Conservation (phyloP, 2,113 vertebrate species). For the Aspidoscelis tigris region DNA sequence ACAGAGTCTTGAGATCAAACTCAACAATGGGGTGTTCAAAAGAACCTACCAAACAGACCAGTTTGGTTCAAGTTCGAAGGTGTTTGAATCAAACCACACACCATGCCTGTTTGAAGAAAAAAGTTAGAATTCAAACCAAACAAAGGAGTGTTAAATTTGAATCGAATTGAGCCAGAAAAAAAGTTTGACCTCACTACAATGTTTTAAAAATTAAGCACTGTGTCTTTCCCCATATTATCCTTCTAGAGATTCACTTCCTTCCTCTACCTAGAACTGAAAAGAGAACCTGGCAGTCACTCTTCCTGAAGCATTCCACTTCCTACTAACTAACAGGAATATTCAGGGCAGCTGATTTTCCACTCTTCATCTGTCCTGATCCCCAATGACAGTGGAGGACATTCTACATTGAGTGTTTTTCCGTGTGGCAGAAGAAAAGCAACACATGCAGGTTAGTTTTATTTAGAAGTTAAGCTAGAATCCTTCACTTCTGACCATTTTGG, state of each 20-base stretch:
- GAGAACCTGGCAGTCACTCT: neutral
- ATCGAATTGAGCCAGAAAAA: too few relatives aligned
- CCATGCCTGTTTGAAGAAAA: too few relatives aligned
- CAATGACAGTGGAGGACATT: neutral
- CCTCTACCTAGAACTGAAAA: neutral
- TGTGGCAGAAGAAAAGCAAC: neutral
- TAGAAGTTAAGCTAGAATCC: neutral
- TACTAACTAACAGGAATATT: neutral
- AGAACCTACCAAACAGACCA: too few relatives aligned
- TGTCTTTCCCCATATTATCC: neutral
- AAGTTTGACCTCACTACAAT: too few relatives aligned
- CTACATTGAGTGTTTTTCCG: neutral
- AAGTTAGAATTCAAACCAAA: too few relatives aligned
- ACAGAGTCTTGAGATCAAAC: too few relatives aligned
- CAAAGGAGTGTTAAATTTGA: too few relatives aligned
- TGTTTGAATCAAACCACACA: too few relatives aligned
- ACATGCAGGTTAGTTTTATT: neutral
- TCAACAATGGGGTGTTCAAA: too few relatives aligned
- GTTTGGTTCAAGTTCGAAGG: too few relatives aligned
- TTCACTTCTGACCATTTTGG: neutral
- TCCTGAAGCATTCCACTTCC: neutral
- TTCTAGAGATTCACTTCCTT: neutral
- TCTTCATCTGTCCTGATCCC: neutral
- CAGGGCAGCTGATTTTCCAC: neutral
- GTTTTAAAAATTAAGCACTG: conserved; percentile 2